Base-by-base conservation (phyloP, 2,888 invertebrate genomes). In the Diploptera punctata region DNA sequence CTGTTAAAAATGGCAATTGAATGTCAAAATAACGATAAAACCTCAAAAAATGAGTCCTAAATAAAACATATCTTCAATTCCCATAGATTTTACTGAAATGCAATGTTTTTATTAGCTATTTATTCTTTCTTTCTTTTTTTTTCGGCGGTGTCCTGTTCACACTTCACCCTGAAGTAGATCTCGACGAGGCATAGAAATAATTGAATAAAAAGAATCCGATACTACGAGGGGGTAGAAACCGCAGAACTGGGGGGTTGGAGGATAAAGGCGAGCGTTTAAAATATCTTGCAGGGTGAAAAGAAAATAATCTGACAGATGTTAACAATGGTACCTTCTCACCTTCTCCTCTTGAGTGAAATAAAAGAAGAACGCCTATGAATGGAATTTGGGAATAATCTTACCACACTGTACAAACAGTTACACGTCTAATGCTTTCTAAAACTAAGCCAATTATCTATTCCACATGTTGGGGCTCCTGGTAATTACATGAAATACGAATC, bases 1-100 rank as follows among this genome's bases (percentile, higher is more conserved):
- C n/a, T n/a, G n/a, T 57, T 57, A n/a, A 57, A n/a, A n/a, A 24
- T n/a, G 57, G 29, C 24, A 57, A 57, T 57, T 57, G 57, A 57
- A 57, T 57, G 57, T 57, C 57, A 57, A 57, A 57, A 57, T 57
- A 57, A 16, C 24, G 21, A 57, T 16, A 57, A 57, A 57, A 4
- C 57, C n/a, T 29, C 24, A 4, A 57, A 57, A 29, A 16, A 16
- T 10, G 16, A n/a, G n/a, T n/a, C n/a, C n/a, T n/a, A n/a, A n/a
- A n/a, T n/a, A n/a, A n/a, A n/a, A n/a, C n/a, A n/a, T n/a, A n/a
- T n/a, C n/a, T n/a, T n/a, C n/a, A 57, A 57, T 2, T 33, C 7
- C 33, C 33, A 33, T 33, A 33, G 33, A 10, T n/a, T n/a, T n/a
- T n/a, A n/a, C n/a, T n/a, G n/a, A n/a, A n/a, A n/a, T n/a, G n/a